Evolutionary conservation across 2,113 vertebrate genomes (phyloP).

Genomic region (Burhinus bistriatus): DNA sequence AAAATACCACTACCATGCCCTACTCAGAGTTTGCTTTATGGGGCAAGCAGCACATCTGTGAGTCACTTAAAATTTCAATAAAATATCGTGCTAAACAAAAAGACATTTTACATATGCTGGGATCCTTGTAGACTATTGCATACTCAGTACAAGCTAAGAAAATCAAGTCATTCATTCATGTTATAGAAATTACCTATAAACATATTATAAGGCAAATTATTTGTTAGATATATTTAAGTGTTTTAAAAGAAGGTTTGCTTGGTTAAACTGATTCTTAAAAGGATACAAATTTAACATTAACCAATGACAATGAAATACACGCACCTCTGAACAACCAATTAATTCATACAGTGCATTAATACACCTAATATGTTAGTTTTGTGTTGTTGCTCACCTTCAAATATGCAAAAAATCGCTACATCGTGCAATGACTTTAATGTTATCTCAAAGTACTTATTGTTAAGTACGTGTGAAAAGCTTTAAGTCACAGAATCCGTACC

Average conservation of each 20-base stretch:
- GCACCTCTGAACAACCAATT: neutral
- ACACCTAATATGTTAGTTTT: neutral
- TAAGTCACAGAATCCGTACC: neutral
- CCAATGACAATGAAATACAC: neutral
- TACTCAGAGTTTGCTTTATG: neutral
- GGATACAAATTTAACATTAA: neutral
- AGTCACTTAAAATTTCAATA: neutral
- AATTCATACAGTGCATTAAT: neutral
- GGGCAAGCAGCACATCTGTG: neutral
- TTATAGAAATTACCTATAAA: neutral
- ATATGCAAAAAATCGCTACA: neutral
- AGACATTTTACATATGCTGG: neutral
- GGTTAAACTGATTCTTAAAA: neutral
- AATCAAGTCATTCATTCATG: neutral
- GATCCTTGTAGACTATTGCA: neutral
- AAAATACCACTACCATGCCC: neutral
- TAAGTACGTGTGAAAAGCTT: neutral
- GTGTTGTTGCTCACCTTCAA: neutral
- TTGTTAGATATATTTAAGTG: neutral
- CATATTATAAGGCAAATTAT: neutral
- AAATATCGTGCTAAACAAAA: neutral
- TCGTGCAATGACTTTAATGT: neutral
- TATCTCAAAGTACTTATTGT: neutral
- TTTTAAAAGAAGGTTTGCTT: neutral
- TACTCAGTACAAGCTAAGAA: neutral